Percentiles rank a stretch among this genome's conserved stretches.
Conservation (phyloP, 2,113 vertebrate species). For the Zosterops borbonicus region DNA sequence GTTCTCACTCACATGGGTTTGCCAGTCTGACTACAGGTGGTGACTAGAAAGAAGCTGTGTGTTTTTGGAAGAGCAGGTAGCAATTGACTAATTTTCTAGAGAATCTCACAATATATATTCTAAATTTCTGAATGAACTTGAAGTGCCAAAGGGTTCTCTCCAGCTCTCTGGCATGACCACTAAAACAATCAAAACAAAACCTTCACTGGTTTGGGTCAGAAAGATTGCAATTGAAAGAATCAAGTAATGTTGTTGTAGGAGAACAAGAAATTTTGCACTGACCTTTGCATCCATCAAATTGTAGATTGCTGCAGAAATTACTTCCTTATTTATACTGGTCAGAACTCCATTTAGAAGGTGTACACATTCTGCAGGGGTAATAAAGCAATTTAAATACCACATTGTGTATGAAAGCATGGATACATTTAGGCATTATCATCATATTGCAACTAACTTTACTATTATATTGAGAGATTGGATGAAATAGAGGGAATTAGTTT, state of each 20-base stretch:
- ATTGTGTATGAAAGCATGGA: neutral
- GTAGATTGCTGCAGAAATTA: constrained; percentile 49
- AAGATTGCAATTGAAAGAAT: neutral
- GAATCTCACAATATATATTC: neutral
- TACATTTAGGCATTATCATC: neutral
- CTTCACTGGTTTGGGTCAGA: neutral
- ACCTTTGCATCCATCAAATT: constrained; percentile 60
- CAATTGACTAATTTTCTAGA: neutral
- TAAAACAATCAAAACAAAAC: neutral
- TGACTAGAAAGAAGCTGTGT: neutral
- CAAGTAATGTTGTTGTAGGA: neutral
- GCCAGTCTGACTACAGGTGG: neutral
- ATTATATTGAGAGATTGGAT: neutral
- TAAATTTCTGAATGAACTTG: neutral
- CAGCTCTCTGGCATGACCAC: neutral
- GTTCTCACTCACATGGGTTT: neutral
- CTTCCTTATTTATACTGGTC: constrained; percentile 21
- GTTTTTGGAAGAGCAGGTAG: neutral
- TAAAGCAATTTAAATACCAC: neutral
- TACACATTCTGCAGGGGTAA: constrained; percentile 44
- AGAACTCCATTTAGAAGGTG: constrained; percentile 37
- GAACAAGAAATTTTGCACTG: neutral
- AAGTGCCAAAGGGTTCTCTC: neutral
- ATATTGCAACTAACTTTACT: neutral
- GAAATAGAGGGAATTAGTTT: neutral